Conservation (phyloP, 2,888 invertebrate genomes). For the Elaeidobius kamerunicus region DNA sequence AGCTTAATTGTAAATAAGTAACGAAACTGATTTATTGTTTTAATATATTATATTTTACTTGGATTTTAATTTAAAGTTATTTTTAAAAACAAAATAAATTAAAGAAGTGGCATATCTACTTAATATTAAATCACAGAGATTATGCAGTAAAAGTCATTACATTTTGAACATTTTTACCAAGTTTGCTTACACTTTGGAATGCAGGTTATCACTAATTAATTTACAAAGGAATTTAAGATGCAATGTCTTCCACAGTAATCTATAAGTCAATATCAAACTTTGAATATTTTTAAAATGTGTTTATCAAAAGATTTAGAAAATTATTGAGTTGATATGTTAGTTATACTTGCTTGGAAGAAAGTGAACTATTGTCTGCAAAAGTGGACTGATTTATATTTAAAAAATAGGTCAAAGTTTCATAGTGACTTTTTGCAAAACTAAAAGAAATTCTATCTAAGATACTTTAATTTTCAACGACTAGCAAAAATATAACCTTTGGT, state of each 20-base stretch:
- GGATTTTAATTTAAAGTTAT: constrained; percentile 10
- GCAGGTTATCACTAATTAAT: constrained; percentile 13
- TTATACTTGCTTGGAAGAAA: too few relatives aligned
- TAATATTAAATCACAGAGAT: constrained; percentile 41
- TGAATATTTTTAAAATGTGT: too few relatives aligned
- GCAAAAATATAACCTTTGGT: constrained; percentile 41
- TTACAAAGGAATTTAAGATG: constrained; percentile 2
- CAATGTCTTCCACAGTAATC: too few relatives aligned
- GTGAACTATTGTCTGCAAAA: too few relatives aligned
- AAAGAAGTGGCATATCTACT: constrained; percentile 45
- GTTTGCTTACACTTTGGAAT: constrained; percentile 12
- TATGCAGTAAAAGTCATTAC: constrained; percentile 21
- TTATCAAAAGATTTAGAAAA: too few relatives aligned
- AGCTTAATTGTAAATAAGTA: too few relatives aligned
- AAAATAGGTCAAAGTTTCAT: not conserved
- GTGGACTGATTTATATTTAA: too few relatives aligned
- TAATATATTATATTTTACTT: not conserved
- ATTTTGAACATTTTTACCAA: not conserved
- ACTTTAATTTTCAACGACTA: constrained; percentile 41
- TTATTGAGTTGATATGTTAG: too few relatives aligned
- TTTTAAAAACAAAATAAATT: constrained; percentile 7
- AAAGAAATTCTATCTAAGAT: constrained; percentile 7
- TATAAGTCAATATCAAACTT: too few relatives aligned
- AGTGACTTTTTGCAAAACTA: constrained; percentile 3
- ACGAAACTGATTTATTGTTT: constrained; percentile 42